Evolutionary conservation across 2,797 vertebrate species (phyloP), one percentile per base, ranked within the genome.

Genomic region (Cercopithecus neglectus): DNA sequence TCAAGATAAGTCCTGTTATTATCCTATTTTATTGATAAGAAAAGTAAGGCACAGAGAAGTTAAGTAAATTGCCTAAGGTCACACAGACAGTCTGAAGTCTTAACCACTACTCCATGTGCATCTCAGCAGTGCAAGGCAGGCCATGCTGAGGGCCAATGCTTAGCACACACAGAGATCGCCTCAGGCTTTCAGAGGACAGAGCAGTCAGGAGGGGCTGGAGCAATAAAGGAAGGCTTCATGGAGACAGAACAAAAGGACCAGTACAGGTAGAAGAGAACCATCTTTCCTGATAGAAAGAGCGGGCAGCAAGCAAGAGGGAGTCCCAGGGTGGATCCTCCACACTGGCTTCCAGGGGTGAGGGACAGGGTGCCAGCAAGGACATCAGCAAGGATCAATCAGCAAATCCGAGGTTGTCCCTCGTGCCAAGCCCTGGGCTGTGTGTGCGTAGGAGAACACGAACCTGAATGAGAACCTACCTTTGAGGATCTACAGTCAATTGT

Each of bases 71-170:
- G 28, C 46, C 72, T 86, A 28, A 46, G 21, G 41, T 67, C 90
- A 75, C 57, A 78, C 22, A 83, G 59, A 26, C 33, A 24, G 22
- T 57, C 75, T 92, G 84, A 82, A 50, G 48, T 46, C 89, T 64
- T n/a, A 39, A 17, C 41, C 64, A 59, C 44, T n/a, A 14, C 48
- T 17, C n/a, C 39, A 7, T 4, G 28, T 79, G 33, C 39, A 0
- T 46, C 59, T 94, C 48, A 24, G 82, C 36, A 4, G 4, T 21
- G 6, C 3, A 33, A 57, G 55, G 33, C 36, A 19, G 41, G 48
- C 21, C 3, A 0, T 16, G 26, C 41, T 61, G 7, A 26, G 22
- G 75, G 2, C 21, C 86, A 3, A 26, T 41, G 11, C 5, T 36
- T 30, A 41, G 41, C 59, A 41, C 75, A 17, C 50, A 28, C 11